These are phyloP conservation scores for Ophthalmolycus amberensis DNA, from an alignment of 2,113 vertebrate genomes.

Conservation along the genomic window DNA sequence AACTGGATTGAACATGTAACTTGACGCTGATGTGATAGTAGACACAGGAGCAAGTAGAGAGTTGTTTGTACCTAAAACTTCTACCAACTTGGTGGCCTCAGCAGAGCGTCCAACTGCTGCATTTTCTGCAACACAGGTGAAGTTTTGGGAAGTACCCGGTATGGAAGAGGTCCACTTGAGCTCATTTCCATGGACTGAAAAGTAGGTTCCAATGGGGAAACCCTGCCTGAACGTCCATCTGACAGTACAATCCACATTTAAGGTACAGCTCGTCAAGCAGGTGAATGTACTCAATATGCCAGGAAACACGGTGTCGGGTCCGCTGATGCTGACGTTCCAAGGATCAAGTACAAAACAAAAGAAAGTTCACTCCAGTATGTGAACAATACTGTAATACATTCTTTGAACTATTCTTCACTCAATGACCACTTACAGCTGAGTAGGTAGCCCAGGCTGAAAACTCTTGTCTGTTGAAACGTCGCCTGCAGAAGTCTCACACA, in stretches of 20 bases:
- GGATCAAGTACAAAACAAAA: constrained; percentile 39
- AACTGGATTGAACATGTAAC: background rate
- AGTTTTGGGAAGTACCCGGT: constrained; percentile 53
- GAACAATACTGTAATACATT: background rate
- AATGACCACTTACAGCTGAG: constrained; percentile 54
- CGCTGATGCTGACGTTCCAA: constrained; percentile 56
- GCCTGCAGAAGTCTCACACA: constrained; percentile 11
- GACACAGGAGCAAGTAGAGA: background rate
- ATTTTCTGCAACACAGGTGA: constrained; percentile 70
- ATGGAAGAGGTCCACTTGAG: constrained; percentile 59
- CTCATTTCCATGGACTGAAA: constrained; percentile 38
- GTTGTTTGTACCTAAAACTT: constrained; percentile 49
- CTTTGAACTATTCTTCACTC: background rate
- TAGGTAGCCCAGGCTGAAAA: constrained; percentile 51
- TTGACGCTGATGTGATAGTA: background rate
- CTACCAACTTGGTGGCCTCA: constrained; percentile 58
- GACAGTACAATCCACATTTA: constrained; percentile 61
- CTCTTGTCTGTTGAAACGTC: background rate
- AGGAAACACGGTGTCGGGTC: constrained; percentile 42
- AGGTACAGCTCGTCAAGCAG: constrained; percentile 48
- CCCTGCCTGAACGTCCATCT: constrained; percentile 53
- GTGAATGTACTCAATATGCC: constrained; percentile 48
- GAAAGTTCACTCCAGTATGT: background rate
- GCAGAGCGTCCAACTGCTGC: constrained; percentile 29
- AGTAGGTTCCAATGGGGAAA: constrained; percentile 45